These are phyloP conservation scores for Naso thynnoides DNA, from an alignment of 2,797 vertebrate species.

Conservation along the genomic window DNA sequence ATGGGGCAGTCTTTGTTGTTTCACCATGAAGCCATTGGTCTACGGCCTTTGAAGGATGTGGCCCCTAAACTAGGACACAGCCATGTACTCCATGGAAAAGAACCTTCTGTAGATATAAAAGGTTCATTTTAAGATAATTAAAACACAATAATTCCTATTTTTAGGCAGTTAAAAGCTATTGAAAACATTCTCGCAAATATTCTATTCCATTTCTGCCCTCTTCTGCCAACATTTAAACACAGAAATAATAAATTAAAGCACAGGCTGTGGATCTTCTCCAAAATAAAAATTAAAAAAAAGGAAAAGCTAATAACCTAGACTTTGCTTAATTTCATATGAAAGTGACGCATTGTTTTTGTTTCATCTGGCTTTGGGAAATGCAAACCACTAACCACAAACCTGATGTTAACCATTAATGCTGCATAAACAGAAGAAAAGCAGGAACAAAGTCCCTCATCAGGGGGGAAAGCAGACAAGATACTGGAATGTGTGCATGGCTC, in stretches of 20 bases:
- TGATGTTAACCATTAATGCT: conserved; percentile 45
- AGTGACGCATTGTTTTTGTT: conserved; percentile 10
- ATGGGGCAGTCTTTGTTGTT: no score
- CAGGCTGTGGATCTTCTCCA: no score
- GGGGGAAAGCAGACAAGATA: conserved; percentile 36
- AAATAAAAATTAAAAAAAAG: neutral
- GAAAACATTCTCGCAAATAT: neutral
- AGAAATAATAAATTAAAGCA: neutral
- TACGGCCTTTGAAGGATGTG: no score
- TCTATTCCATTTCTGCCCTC: no score
- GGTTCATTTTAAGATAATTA: no score
- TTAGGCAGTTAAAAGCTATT: no score
- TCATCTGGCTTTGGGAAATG: conserved; percentile 24
- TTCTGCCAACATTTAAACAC: neutral
- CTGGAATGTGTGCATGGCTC: conserved; percentile 45
- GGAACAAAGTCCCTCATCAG: conserved; percentile 32
- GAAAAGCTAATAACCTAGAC: neutral
- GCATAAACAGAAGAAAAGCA: conserved; percentile 45
- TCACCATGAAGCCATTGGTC: no score
- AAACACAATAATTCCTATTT: no score
- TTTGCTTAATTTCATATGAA: conserved; percentile 18
- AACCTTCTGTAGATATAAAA: no score
- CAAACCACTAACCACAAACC: conserved; percentile 33
- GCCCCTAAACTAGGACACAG: no score
- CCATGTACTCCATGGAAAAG: no score